Base-by-base conservation (phyloP, 1,140 invertebrate species). In the Pteromalus puparum region DNA sequence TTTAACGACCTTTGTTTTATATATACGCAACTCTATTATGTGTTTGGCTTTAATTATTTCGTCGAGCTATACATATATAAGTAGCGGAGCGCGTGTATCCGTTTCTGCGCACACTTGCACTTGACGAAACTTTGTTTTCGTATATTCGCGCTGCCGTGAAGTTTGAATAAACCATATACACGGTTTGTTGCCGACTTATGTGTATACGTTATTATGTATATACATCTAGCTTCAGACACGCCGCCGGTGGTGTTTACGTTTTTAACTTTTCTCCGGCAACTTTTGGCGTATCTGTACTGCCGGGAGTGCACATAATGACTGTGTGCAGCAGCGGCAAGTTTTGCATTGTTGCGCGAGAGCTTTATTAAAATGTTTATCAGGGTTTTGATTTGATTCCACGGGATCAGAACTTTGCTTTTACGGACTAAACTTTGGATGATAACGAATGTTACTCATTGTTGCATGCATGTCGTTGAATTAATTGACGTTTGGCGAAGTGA, bases 1-100 rank as follows among this genome's bases (percentile, higher is more conserved):
- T 75, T 75, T 46, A 75, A 75, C 10, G 74, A 75, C 15, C 42
- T 48, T 75, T 48, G n/a, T 42, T 48, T 46, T 42, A 2, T 6
- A 34, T 5, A 5, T 5, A 9, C 38, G 21, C 42, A 73, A 73
- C 28, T 38, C n/a, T 73, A 34, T 61, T 61, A n/a, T 61, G 18
- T 38, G 72, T 73, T 73, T 38, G 34, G 72, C 30, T 38, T 34
- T 73, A 38, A 73, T 73, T 73, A 73, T 73, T 73, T 73, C 38
- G 53, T 61, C n/a, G 3, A 28, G 30, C 70, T n/a, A 73, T 42
- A 15, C 38, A 73, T 72, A n/a, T n/a, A n/a, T n/a, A n/a, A n/a
- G n/a, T n/a, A n/a, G n/a, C n/a, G n/a, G n/a, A n/a, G n/a, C n/a
- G 26, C 0, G n/a, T 10, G 42, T 46, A 12, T 46, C 42, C 42